Conservation (phyloP, 2,113 vertebrate genomes). For the Campylomormyrus numenius region DNA sequence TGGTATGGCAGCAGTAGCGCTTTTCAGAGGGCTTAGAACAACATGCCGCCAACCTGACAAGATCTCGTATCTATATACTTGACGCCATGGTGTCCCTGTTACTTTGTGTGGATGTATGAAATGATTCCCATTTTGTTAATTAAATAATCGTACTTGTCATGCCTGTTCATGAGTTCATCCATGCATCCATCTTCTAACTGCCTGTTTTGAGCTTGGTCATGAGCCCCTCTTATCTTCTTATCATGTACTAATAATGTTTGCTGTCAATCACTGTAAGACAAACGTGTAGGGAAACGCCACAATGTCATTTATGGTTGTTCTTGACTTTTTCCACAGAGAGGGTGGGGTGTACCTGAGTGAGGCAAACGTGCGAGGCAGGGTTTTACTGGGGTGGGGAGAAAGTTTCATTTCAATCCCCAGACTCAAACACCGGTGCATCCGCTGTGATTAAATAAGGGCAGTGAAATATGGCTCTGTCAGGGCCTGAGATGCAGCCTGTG, state of each 20-base stretch:
- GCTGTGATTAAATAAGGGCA: slow-evolving; percentile 42
- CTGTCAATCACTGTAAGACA: not conserved
- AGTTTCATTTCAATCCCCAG: not conserved
- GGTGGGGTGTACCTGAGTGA: not conserved
- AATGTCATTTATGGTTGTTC: not conserved
- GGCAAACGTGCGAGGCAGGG: not conserved
- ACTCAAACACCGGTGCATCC: slow-evolving; percentile 6
- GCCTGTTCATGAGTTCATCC: not conserved
- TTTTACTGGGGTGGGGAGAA: not conserved
- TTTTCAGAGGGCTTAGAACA: not conserved
- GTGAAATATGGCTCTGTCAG: slow-evolving; percentile 31
- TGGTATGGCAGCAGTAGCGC: not conserved
- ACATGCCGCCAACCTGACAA: not conserved
- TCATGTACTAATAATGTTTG: not conserved
- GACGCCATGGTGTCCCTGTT: not conserved
- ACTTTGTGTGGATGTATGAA: not conserved
- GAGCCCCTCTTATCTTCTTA: not conserved
- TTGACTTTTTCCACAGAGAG: not conserved
- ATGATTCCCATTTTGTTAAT: not conserved
- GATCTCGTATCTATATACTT: not conserved
- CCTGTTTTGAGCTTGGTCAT: not conserved
- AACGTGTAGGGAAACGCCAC: not conserved
- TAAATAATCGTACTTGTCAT: not conserved
- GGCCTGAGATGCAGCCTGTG: slow-evolving; percentile 28
- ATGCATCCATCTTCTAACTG: not conserved